Percentiles rank a stretch among this genome's conserved stretches.
These are phyloP conservation scores for Erpornis zantholeuca DNA, from an alignment of 2,113 vertebrate species.

Conservation along the genomic window DNA sequence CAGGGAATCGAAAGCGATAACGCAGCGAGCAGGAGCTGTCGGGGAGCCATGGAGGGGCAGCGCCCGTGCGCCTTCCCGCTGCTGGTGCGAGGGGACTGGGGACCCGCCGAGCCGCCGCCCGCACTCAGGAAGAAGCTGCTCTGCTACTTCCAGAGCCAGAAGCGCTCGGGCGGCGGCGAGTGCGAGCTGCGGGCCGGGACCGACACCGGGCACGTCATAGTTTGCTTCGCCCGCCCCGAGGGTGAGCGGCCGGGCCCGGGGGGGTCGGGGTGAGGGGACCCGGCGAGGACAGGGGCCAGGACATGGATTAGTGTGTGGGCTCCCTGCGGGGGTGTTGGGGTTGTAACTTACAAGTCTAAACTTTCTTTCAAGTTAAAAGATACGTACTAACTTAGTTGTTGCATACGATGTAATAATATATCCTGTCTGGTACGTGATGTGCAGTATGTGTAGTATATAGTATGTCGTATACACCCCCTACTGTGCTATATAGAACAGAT, in stretches of 20 bases:
- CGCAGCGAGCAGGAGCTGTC: rapidly evolving
- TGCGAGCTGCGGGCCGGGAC: constrained; percentile 64
- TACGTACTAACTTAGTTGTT: rapidly evolving
- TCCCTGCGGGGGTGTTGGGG: rapidly evolving
- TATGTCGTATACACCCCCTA: rapidly evolving
- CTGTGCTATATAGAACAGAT: rapidly evolving
- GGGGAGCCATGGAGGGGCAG: background rate
- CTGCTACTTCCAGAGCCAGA: constrained; percentile 85
- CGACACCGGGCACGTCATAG: background rate
- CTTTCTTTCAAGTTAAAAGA: background rate
- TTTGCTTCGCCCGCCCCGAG: constrained; percentile 55
- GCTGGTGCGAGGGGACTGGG: constrained; percentile 17
- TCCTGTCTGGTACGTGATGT: rapidly evolving
- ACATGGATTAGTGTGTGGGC: rapidly evolving
- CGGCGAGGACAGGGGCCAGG: too few relatives aligned
- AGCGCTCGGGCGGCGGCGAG: constrained; percentile 80
- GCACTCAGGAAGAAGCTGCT: constrained; percentile 75
- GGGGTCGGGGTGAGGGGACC: background rate
- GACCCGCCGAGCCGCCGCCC: background rate
- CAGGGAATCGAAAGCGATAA: background rate
- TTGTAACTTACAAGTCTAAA: background rate
- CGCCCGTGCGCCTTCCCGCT: background rate
- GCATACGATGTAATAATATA: rapidly evolving
- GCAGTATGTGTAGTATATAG: rapidly evolving
- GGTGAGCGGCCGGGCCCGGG: background rate